Evolutionary conservation across 2,797 vertebrate species (phyloP), one percentile per base, ranked within the genome.

Genomic region (Rachycentron canadum): DNA sequence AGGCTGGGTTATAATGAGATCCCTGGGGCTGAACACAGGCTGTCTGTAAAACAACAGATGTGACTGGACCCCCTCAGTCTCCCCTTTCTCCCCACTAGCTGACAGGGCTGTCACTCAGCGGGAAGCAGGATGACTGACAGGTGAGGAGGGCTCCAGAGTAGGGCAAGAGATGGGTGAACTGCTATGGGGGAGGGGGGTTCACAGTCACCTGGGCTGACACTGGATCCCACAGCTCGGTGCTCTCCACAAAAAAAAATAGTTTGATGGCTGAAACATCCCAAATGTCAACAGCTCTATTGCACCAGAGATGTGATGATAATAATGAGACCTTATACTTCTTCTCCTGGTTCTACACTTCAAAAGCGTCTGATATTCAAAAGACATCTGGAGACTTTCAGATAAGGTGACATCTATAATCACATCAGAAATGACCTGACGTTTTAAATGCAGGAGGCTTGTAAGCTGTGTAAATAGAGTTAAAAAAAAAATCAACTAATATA

Each of bases 31-130:
- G 88, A 86, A 90, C 55, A 79, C 87, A 76, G 69, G 62, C 91
- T 85, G 91, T 88, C 88, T 93, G 82, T 89, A 72, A 91, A 88
- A 91, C 88, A 92, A 90, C 92, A 94, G 91, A 90, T 92, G 91
- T 86, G 88, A 85, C 90, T 86, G 90, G 91, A 88, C 86, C 81
- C 69, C 58, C 66, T 89, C 85, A 78, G 63, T 52, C 84, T 87
- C 79, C 69, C 69, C 71, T 55, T n/a, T 14, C 80, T 71, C 75
- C 56, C 38, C 58, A 79, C 30, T 70, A 21, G 68, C 84, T 65
- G 85, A 81, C 81, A 74, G 88, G 86, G 84, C 87, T 69, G 89
- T 90, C 92, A 86, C 80, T 92, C 90, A 86, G 80, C 65, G 10
- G 80, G 78, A 36, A 50, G 76, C 61, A 30, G 77, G 67, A 64